Evolutionary conservation across 2,113 vertebrate species (phyloP).

Genomic region (Piprites chloris): DNA sequence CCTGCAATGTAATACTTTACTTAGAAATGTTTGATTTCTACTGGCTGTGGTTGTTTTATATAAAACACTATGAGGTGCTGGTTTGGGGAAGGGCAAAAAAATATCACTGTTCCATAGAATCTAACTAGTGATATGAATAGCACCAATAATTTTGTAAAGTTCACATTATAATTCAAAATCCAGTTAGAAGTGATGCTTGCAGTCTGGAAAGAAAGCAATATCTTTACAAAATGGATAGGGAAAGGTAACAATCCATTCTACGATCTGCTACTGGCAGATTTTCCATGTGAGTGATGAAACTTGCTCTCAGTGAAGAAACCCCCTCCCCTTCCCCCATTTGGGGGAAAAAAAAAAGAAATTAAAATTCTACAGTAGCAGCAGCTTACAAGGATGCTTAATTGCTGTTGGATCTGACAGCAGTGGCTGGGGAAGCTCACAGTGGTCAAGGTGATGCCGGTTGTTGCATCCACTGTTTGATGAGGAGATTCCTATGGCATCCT

Average conservation of each 20-base stretch:
- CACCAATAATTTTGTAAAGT: constrained; percentile 64
- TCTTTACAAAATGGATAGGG: constrained; percentile 54
- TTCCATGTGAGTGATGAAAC: constrained; percentile 31
- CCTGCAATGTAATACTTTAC: neutral
- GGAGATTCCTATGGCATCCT: accelerated
- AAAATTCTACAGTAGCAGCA: neutral
- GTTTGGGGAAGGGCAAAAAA: constrained; percentile 44
- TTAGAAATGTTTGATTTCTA: constrained; percentile 25
- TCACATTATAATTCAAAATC: constrained; percentile 67
- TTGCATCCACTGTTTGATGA: accelerated
- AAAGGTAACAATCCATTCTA: constrained; percentile 51
- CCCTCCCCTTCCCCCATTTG: neutral
- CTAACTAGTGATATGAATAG: constrained; percentile 63
- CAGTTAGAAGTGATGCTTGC: constrained; percentile 54
- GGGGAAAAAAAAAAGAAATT: neutral
- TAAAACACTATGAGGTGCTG: constrained; percentile 7
- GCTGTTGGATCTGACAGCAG: neutral
- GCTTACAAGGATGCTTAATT: neutral
- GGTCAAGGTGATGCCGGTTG: neutral
- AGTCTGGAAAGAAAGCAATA: constrained; percentile 59
- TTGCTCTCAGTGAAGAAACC: accelerated
- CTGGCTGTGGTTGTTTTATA: neutral
- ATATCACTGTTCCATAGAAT: constrained; percentile 5
- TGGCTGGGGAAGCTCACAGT: accelerated
- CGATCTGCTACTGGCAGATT: constrained; percentile 30